phyloP scores from a whole-genome alignment of 2,888 invertebrate genomes.

The Gortyna flavago region DNA sequence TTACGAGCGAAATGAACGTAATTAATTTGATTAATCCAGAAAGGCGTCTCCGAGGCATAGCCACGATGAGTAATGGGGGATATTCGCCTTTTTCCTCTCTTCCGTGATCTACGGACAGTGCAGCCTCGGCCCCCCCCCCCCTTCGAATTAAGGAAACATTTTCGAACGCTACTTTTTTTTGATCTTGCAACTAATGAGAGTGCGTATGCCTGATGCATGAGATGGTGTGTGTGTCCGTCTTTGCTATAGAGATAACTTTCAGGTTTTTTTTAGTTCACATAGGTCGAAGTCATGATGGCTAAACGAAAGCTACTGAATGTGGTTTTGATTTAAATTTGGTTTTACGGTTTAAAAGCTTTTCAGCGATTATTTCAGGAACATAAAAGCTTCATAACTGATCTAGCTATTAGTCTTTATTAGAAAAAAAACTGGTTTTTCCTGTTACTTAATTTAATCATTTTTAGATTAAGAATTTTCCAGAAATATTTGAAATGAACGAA shows the following conservation, averaged over 20 bases:
- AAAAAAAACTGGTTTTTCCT: conserved; percentile 4
- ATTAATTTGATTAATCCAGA: conserved; percentile 87
- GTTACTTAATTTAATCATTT: not conserved
- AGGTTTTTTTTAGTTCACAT: not conserved
- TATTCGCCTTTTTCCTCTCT: conserved; percentile 66
- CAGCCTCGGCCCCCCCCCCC: not conserved
- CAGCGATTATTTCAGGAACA: not conserved
- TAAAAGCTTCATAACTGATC: conserved; percentile 1
- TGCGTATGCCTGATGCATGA: not conserved
- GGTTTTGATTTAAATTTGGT: not conserved
- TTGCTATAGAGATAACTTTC: too few species aligned
- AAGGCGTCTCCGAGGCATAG: conserved; percentile 77
- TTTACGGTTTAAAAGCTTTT: conserved; percentile 16
- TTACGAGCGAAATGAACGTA: conserved; percentile 80
- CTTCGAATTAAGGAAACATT: conserved; percentile 24
- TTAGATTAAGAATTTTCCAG: not conserved
- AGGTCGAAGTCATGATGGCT: not conserved
- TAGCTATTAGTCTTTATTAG: conserved; percentile 19
- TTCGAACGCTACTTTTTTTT: conserved; percentile 15
- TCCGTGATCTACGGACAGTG: conserved; percentile 54
- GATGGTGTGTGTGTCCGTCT: too few species aligned
- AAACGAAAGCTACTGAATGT: not conserved
- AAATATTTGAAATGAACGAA: too few species aligned
- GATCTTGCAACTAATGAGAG: conserved; percentile 2
- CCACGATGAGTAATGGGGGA: conserved; percentile 80